Evolutionary conservation across 2,797 vertebrate genomes (phyloP).

Genomic region (Oreonectes daqikongensis): DNA sequence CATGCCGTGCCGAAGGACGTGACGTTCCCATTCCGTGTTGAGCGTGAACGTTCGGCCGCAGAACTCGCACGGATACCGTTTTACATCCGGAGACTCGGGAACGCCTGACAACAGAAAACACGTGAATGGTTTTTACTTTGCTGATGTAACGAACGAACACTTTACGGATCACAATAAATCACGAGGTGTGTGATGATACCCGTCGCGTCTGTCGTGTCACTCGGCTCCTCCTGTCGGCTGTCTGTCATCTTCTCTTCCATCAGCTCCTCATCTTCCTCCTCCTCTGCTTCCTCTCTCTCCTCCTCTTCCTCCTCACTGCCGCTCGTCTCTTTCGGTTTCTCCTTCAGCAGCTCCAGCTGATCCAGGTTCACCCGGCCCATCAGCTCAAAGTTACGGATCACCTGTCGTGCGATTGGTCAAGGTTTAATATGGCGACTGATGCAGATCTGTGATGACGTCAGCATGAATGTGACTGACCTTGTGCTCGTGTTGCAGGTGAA

Average conservation of each 20-base stretch:
- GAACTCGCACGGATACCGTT: slow-evolving; percentile 94
- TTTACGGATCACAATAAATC: too few species aligned
- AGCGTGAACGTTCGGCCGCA: slow-evolving; percentile 93
- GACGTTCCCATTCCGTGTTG: slow-evolving; percentile 93
- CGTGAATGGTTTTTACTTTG: too few species aligned
- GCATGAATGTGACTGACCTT: slow-evolving; percentile 77
- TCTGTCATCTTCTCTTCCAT: slow-evolving; percentile 57
- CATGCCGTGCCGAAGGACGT: slow-evolving; percentile 96
- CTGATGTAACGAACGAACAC: too few species aligned
- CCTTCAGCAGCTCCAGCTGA: slow-evolving; percentile 92
- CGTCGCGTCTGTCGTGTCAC: slow-evolving; percentile 78
- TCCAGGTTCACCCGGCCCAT: slow-evolving; percentile 96
- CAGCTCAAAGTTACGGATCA: slow-evolving; percentile 95
- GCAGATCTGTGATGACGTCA: too few species aligned
- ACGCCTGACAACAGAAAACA: slow-evolving; percentile 36
- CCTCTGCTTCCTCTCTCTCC: slow-evolving; percentile 72
- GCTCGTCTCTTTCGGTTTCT: slow-evolving; percentile 80
- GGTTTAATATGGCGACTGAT: background rate
- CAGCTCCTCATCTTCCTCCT: slow-evolving; percentile 62
- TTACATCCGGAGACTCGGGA: slow-evolving; percentile 79
- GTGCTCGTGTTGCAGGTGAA: slow-evolving; percentile 93
- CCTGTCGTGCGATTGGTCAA: slow-evolving; percentile 72
- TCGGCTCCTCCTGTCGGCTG: slow-evolving; percentile 81
- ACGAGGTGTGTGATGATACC: background rate
- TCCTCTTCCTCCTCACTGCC: slow-evolving; percentile 86